Conservation (phyloP, 2,888 invertebrate genomes). For the Axea sp. region DNA sequence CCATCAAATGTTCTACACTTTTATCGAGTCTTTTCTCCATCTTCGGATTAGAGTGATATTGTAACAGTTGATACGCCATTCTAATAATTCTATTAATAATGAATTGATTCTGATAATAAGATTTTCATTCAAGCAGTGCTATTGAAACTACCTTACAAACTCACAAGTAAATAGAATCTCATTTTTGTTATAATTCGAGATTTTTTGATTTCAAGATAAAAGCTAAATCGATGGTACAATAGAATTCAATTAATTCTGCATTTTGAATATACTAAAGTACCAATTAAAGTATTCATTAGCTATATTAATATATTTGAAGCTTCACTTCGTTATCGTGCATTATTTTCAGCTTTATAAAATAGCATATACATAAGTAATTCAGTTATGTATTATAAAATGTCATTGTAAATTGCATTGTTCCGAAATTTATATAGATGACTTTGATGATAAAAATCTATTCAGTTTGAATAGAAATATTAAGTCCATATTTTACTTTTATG, state of each 20-base stretch:
- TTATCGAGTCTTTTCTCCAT: not conserved
- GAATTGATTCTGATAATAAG: conserved; percentile 47
- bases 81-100: conserved; percentile 47
- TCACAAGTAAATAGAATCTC: conserved; percentile 34
- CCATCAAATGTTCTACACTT: conserved; percentile 25
- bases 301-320: conserved; percentile 14
- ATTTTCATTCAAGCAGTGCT: conserved; percentile 39
- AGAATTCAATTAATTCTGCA: conserved; percentile 35
- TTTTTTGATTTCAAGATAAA: conserved; percentile 43
- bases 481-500: no score
- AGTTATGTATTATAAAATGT: no score
- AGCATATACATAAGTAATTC: no score
- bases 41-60: conserved; percentile 6
- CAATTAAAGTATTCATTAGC: conserved; percentile 21
- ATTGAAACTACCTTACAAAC: conserved; percentile 26
- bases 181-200: conserved; percentile 50
- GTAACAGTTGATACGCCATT: conserved; percentile 41
- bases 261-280: conserved; percentile 13
- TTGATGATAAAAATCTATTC: no score
- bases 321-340: conserved; percentile 1
- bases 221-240: conserved; percentile 29
- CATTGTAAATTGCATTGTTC: no score
- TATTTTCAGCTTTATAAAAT: no score
- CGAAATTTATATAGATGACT: no score
- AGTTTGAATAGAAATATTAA: no score